phyloP scores from a whole-genome alignment of 2,888 invertebrate genomes.

The Diarsia brunnea region DNA sequence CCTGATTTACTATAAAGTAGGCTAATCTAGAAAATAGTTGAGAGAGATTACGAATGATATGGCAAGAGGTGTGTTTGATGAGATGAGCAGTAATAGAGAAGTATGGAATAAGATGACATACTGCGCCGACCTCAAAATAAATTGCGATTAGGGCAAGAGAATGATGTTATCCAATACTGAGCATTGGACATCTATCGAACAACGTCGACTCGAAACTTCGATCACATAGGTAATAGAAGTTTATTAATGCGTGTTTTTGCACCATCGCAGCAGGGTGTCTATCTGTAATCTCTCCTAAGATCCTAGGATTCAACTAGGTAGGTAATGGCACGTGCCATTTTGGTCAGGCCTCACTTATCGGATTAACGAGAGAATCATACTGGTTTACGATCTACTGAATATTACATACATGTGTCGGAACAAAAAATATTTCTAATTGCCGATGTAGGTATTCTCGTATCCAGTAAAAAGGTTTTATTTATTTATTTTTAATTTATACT shows the following conservation, averaged over 20 bases:
- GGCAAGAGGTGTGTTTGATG: background rate
- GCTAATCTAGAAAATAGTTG: background rate
- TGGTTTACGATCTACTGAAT: constrained; percentile 69
- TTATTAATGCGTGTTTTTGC: constrained; percentile 49
- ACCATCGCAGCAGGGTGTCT: constrained; percentile 27
- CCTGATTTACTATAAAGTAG: background rate
- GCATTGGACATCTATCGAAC: background rate
- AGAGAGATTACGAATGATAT: background rate
- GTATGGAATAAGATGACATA: background rate
- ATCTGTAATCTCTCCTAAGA: constrained; percentile 62
- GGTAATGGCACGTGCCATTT: constrained; percentile 71
- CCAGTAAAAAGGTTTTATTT: constrained; percentile 42
- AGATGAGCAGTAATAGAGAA: background rate
- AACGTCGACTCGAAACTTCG: background rate
- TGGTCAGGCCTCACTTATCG: constrained; percentile 67
- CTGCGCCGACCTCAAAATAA: background rate
- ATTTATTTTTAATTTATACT: constrained; percentile 24
- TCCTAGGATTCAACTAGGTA: constrained; percentile 49
- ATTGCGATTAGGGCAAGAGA: background rate
- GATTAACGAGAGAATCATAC: constrained; percentile 73
- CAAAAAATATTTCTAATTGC: constrained; percentile 69
- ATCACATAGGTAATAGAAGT: constrained; percentile 3
- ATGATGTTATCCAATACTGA: background rate
- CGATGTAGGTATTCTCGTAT: constrained; percentile 68
- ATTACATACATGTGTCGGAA: constrained; percentile 66